Percentiles rank a stretch among this genome's conserved stretches.
Evolutionary conservation across 1,140 invertebrate species (phyloP).

Genomic region (Dinoponera quadriceps): DNA sequence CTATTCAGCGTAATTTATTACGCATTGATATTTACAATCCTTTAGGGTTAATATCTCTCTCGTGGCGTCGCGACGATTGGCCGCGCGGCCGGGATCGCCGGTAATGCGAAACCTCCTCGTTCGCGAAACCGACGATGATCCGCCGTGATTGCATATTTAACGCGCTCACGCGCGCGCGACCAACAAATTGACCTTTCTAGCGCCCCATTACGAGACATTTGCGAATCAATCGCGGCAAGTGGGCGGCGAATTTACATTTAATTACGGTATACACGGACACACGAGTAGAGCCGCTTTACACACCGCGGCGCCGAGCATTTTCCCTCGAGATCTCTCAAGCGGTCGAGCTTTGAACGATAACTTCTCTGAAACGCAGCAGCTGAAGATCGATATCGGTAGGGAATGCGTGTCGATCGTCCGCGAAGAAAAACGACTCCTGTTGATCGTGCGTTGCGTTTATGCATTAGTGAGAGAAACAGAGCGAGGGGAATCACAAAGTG

Average conservation of each 20-base stretch:
- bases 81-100: constrained; percentile 39
- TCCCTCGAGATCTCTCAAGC: constrained; percentile 6
- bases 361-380: neutral
- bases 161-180: constrained; percentile 41
- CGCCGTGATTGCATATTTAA: constrained; percentile 53
- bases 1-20: constrained; percentile 63
- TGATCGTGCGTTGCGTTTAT: no score
- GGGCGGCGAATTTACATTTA: constrained; percentile 50
- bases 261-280: constrained; percentile 24
- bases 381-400: neutral
- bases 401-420: no score
- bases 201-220: constrained; percentile 49
- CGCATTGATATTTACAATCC: constrained; percentile 61
- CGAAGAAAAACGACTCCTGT: no score
- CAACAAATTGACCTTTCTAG: constrained; percentile 52
- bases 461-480: no score
- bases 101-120: constrained; percentile 56
- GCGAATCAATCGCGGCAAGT: constrained; percentile 53
- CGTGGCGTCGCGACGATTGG: constrained; percentile 42
- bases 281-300: constrained; percentile 1
- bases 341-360: neutral
- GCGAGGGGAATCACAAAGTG: no score
- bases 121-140: constrained; percentile 37
- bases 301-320: neutral
- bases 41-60: constrained; percentile 62